These are phyloP conservation scores for Pomatostomus ruficeps DNA, from an alignment of 2,113 vertebrate species.

Conservation along the genomic window DNA sequence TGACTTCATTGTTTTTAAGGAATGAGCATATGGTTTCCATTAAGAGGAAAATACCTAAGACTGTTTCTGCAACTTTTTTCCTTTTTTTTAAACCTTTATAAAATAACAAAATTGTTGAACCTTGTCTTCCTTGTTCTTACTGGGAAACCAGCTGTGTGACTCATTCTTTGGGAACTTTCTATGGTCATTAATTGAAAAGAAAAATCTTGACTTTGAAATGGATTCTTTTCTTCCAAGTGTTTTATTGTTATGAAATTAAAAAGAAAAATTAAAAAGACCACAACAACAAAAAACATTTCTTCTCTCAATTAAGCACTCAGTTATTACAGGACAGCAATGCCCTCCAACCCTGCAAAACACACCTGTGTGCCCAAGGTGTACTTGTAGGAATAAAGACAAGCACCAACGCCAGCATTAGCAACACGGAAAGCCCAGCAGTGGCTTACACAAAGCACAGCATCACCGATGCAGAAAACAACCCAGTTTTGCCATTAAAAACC, in stretches of 20 bases:
- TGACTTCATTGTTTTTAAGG: neutral
- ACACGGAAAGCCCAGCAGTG: fast-evolving
- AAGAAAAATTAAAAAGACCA: neutral
- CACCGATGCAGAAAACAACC: neutral
- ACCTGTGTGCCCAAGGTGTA: neutral
- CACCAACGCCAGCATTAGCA: neutral
- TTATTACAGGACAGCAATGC: neutral
- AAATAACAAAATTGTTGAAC: constrained; percentile 7
- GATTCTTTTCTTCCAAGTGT: neutral
- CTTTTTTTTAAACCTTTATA: neutral
- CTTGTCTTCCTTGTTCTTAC: constrained; percentile 14
- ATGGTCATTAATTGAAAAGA: neutral
- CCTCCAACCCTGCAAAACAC: neutral
- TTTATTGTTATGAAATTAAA: neutral
- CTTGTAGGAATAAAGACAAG: neutral
- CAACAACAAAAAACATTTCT: neutral
- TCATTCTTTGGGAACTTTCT: constrained; percentile 39
- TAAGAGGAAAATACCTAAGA: neutral
- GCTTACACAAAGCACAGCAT: neutral
- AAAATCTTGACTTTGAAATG: constrained; percentile 15
- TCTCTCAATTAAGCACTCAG: neutral
- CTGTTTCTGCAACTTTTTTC: neutral
- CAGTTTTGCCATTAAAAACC: neutral
- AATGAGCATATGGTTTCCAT: neutral
- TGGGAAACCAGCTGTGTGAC: constrained; percentile 22